These are phyloP conservation scores for Prunella strophiata DNA, from an alignment of 2,797 vertebrate species.

Conservation along the genomic window DNA sequence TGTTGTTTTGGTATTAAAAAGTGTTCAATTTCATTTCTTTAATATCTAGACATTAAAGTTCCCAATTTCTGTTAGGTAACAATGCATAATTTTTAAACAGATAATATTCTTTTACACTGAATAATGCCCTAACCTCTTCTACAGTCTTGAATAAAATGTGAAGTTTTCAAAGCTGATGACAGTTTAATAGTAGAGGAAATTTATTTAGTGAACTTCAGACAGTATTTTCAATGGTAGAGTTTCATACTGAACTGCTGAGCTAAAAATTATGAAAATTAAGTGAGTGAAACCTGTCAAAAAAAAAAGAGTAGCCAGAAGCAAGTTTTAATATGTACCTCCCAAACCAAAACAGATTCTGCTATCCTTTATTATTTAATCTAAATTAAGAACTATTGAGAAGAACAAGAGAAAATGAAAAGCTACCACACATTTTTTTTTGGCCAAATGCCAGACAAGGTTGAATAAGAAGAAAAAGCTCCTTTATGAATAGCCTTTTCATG, in stretches of 20 bases:
- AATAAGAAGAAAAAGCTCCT: neutral
- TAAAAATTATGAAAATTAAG: slow-evolving; percentile 28
- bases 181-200: slow-evolving; percentile 12
- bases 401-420: neutral
- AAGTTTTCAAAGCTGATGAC: slow-evolving; percentile 29
- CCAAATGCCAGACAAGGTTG: neutral
- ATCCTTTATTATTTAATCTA: slow-evolving; percentile 15
- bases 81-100: neutral
- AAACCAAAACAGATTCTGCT: neutral
- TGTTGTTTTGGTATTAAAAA: neutral
- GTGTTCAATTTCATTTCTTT: neutral
- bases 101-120: neutral
- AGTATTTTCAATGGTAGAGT: neutral
- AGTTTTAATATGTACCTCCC: neutral
- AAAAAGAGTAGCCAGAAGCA: neutral
- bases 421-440: neutral
- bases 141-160: neutral
- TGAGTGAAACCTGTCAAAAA: slow-evolving; percentile 6
- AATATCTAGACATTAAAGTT: neutral
- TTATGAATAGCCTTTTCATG: neutral
- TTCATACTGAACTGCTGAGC: neutral
- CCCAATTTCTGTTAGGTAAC: neutral
- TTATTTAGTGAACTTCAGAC: neutral
- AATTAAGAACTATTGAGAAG: neutral
- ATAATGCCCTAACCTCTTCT: neutral